Conservation (phyloP, 2,888 invertebrate species). For the Idaea aversata region DNA sequence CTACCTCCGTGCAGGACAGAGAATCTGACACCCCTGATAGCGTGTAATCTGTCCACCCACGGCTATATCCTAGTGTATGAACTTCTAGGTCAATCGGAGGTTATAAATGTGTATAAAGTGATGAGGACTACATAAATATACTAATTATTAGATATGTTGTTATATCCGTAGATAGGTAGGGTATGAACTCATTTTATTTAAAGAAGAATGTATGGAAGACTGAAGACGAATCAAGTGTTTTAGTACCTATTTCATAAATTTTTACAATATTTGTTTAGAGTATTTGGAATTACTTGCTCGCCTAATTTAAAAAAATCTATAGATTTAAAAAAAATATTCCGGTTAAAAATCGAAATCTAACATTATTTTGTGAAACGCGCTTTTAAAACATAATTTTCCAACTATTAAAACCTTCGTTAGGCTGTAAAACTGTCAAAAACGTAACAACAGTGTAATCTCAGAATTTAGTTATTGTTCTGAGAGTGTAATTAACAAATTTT, state of each 20-base stretch:
- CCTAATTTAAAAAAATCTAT: no score
- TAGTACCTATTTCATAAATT: neutral
- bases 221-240: neutral
- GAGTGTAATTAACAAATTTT: no score
- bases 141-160: neutral
- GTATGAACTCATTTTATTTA: neutral
- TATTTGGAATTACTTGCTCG: no score
- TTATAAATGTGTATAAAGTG: neutral
- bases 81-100: neutral
- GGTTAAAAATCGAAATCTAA: no score
- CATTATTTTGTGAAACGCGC: no score
- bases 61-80: neutral
- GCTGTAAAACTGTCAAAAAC: no score
- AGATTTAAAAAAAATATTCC: no score
- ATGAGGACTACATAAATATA: neutral
- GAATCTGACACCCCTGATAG: conserved; percentile 71
- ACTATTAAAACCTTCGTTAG: no score
- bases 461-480: no score
- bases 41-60: conserved; percentile 42
- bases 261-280: neutral
- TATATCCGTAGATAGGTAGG: neutral
- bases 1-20: conserved; percentile 63
- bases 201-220: neutral
- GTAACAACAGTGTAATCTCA: no score
- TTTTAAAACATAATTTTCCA: no score